These are phyloP conservation scores for Pocillopora meandrina DNA, from an alignment of 92 coral and sea anemone species.

Conservation along the genomic window DNA sequence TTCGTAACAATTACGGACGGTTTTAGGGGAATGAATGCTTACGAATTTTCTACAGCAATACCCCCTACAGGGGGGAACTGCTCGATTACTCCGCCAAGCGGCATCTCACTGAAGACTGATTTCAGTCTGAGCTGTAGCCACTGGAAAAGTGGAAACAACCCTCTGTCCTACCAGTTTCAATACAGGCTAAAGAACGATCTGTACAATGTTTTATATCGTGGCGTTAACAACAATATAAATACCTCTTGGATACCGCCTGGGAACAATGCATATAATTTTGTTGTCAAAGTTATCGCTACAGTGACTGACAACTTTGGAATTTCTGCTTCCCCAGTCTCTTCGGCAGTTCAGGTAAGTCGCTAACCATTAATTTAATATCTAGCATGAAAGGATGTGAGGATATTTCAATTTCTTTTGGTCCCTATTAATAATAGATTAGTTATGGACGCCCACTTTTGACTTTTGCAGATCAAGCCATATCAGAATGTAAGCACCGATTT, in stretches of 20 bases:
- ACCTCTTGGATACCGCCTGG: constrained; percentile 5
- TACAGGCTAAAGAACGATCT: background rate
- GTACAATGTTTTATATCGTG: constrained; percentile 11
- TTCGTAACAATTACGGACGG: too few relatives aligned
- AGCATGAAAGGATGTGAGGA: background rate
- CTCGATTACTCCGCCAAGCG: too few relatives aligned
- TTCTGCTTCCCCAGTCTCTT: background rate
- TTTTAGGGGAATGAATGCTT: too few relatives aligned
- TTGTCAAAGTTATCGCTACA: constrained; percentile 4
- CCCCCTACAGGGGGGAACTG: too few relatives aligned
- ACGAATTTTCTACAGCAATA: too few relatives aligned
- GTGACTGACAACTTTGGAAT: constrained; percentile 14
- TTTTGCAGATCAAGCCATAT: too few relatives aligned
- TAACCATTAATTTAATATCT: background rate
- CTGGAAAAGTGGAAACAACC: background rate
- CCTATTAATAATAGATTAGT: background rate
- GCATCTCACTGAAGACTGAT: too few relatives aligned
- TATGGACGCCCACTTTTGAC: background rate
- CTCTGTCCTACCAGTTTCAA: constrained; percentile 27
- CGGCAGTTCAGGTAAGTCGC: constrained; percentile 2
- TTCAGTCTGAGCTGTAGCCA: too few relatives aligned
- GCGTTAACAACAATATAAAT: background rate
- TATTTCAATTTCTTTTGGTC: background rate
- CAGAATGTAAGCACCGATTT: too few relatives aligned
- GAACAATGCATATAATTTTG: background rate